These are phyloP conservation scores for Oriolus oriolus DNA, from an alignment of 2,113 vertebrate genomes.

Conservation along the genomic window DNA sequence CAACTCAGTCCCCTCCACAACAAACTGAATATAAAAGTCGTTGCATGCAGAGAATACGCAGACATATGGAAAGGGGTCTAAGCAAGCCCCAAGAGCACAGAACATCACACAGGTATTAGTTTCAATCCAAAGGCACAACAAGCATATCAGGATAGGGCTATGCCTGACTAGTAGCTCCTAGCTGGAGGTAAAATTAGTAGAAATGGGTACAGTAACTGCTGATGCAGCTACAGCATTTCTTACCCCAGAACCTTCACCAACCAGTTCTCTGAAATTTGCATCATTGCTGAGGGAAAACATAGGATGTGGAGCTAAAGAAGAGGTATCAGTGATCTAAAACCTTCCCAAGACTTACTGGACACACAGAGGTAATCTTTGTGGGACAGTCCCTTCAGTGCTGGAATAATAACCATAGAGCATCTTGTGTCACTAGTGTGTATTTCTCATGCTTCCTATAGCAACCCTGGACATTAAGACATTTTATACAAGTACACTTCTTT, in stretches of 20 bases:
- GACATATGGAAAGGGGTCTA: background rate
- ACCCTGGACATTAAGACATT: background rate
- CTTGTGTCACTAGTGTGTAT: background rate
- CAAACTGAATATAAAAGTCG: background rate
- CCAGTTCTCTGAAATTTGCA: background rate
- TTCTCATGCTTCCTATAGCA: background rate
- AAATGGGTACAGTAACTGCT: background rate
- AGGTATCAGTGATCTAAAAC: background rate
- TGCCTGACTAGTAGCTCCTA: background rate
- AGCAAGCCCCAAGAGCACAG: background rate
- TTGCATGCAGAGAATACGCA: background rate
- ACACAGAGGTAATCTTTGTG: background rate
- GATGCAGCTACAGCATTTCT: background rate
- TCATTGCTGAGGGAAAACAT: background rate
- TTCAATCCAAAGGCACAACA: background rate
- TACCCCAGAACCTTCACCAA: background rate
- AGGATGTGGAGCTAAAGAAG: background rate
- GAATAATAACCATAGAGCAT: background rate
- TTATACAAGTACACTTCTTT: background rate
- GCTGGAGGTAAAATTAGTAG: background rate
- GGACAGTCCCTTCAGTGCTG: background rate
- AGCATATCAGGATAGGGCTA: background rate
- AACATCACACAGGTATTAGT: background rate
- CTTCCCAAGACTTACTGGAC: background rate
- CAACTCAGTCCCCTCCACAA: background rate